Percentiles rank a stretch among this genome's conserved stretches.
These are phyloP conservation scores for Polypterus senegalus DNA, from an alignment of 2,113 vertebrate genomes.

Conservation along the genomic window DNA sequence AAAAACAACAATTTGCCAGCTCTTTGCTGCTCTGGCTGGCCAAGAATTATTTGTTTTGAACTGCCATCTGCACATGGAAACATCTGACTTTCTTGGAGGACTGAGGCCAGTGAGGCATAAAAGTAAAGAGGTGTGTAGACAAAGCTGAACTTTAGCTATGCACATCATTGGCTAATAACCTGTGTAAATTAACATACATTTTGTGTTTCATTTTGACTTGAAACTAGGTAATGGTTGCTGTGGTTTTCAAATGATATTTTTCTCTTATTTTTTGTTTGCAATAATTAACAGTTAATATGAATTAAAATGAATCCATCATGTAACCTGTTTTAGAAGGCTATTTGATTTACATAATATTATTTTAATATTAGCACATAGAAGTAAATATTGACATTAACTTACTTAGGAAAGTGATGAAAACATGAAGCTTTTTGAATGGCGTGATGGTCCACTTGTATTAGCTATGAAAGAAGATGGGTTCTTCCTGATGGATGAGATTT, in stretches of 20 bases:
- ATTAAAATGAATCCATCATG: too few species aligned
- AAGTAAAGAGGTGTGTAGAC: slow-evolving; percentile 31
- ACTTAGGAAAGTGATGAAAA: slow-evolving; percentile 56
- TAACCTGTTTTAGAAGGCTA: too few species aligned
- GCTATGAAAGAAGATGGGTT: slow-evolving; percentile 80
- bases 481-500: slow-evolving; percentile 94
- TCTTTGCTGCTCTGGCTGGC: slow-evolving; percentile 71
- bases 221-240: too few species aligned
- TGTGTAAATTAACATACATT: too few species aligned
- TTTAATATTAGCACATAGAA: neutral
- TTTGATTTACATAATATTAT: neutral
- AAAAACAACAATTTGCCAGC: slow-evolving; percentile 91
- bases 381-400: neutral
- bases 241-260: too few species aligned
- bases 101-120: slow-evolving; percentile 73
- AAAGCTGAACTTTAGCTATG: too few species aligned
- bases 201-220: too few species aligned
- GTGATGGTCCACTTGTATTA: slow-evolving; percentile 81
- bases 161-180: too few species aligned
- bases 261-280: too few species aligned
- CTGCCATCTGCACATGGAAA: slow-evolving; percentile 94
- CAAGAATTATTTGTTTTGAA: slow-evolving; percentile 76
- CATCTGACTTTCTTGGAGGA: slow-evolving; percentile 87
- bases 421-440: slow-evolving; percentile 79
- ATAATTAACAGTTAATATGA: too few species aligned